Evolutionary conservation across 2,888 invertebrate species (phyloP).

Genomic region (Eudasyphora cyanicolor): DNA sequence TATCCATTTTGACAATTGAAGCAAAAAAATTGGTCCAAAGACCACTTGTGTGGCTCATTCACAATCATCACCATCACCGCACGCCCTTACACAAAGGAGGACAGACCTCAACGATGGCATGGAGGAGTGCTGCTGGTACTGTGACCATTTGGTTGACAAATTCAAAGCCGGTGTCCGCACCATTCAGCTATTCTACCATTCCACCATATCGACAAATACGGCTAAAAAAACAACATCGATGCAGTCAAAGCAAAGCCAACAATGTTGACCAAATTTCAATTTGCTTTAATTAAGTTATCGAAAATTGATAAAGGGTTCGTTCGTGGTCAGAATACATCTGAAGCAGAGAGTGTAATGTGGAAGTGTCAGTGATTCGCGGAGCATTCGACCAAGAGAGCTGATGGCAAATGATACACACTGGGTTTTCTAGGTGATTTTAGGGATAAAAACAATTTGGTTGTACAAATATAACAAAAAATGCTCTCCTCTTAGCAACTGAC

Average conservation of each 20-base stretch:
- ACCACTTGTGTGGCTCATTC: conserved; percentile 51
- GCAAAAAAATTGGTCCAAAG: neutral
- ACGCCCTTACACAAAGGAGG: conserved; percentile 44
- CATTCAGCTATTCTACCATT: neutral
- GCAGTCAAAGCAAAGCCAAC: conserved; percentile 37
- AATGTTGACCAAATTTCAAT: conserved; percentile 67
- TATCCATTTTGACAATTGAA: neutral
- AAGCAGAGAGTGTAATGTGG: conserved; percentile 14
- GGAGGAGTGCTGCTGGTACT: neutral
- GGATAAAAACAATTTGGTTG: neutral
- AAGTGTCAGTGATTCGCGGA: neutral
- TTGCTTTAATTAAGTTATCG: conserved; percentile 69
- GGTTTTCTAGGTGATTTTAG: neutral
- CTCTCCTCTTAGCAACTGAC: no score
- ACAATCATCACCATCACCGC: conserved; percentile 54
- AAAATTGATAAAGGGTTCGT: conserved; percentile 67
- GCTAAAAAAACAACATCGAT: neutral
- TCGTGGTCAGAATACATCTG: conserved; percentile 55
- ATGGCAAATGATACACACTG: neutral
- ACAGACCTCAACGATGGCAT: neutral
- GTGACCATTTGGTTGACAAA: conserved; percentile 23
- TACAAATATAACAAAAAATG: no score
- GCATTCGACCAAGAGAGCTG: neutral
- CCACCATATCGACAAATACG: conserved; percentile 28
- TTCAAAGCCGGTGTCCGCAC: conserved; percentile 24